phyloP scores from a whole-genome alignment of 2,113 vertebrate species.

The Rattus rattus region DNA sequence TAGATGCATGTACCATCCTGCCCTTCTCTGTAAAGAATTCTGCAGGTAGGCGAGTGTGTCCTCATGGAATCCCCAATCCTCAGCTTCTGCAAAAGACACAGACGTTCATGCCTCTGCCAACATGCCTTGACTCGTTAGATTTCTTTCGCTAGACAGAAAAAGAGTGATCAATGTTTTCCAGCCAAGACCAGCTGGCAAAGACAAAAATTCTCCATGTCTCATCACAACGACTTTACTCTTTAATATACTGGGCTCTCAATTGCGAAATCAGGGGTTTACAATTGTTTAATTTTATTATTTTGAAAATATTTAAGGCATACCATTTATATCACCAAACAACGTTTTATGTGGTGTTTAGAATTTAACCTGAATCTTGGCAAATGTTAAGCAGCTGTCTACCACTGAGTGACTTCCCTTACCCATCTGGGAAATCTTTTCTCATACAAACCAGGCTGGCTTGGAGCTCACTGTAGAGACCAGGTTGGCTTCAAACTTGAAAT shows the following conservation, averaged over 20 bases:
- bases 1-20: neutral
- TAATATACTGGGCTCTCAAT: neutral
- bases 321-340: neutral
- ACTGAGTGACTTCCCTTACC: neutral
- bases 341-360: neutral
- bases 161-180: neutral
- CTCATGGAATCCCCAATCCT: neutral
- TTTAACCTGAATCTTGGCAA: neutral
- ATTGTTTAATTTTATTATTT: neutral
- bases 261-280: neutral
- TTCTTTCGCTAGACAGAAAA: neutral
- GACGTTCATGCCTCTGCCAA: neutral
- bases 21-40: neutral
- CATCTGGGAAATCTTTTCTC: neutral
- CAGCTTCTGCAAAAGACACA: neutral
- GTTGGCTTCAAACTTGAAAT: neutral
- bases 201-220: neutral
- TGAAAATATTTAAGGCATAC: neutral
- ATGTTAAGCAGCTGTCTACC: neutral
- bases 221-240: neutral
- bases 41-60: neutral
- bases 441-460: neutral
- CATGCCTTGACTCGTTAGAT: neutral
- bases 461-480: neutral
- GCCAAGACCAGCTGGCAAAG: neutral